A percentile compares a stretch with the other conserved stretches of the same genome.
Evolutionary conservation across 1,140 invertebrate species (phyloP).

Genomic region (Dermatophagoides farinae): DNA sequence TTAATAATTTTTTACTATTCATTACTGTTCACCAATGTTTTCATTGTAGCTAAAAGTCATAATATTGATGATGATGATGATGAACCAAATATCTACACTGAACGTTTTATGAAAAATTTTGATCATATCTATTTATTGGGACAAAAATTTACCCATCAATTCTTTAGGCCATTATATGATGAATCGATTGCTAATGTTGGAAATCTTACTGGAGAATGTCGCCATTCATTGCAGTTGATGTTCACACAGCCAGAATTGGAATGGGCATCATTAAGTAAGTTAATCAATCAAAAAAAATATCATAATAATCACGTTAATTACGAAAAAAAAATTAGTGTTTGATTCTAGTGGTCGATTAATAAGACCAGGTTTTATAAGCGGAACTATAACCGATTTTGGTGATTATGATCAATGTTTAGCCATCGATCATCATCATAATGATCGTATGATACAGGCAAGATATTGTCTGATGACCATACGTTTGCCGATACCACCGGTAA

Average conservation of each 20-base stretch:
- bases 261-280: not conserved
- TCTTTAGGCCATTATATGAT: not conserved
- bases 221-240: not conserved
- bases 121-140: not conserved
- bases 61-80: not conserved
- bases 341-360: slow-evolving; percentile 19
- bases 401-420: slow-evolving; percentile 21
- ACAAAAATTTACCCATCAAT: not conserved
- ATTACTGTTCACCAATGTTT: too few species aligned
- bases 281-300: not conserved
- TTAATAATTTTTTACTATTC: not conserved
- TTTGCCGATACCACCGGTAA: not conserved
- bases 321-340: slow-evolving; percentile 14
- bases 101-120: not conserved
- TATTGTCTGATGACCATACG: not conserved
- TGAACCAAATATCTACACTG: not conserved
- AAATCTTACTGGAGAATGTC: not conserved
- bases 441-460: not conserved
- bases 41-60: not conserved
- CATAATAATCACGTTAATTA: not conserved
- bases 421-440: not conserved
- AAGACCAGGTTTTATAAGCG: slow-evolving; percentile 19
- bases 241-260: not conserved
- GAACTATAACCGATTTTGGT: slow-evolving; percentile 19
- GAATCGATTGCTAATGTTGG: not conserved